Percentiles rank a stretch among this genome's conserved stretches.
phyloP scores from a whole-genome alignment of 1,140 invertebrate species.

The Hyles euphorbiae region DNA sequence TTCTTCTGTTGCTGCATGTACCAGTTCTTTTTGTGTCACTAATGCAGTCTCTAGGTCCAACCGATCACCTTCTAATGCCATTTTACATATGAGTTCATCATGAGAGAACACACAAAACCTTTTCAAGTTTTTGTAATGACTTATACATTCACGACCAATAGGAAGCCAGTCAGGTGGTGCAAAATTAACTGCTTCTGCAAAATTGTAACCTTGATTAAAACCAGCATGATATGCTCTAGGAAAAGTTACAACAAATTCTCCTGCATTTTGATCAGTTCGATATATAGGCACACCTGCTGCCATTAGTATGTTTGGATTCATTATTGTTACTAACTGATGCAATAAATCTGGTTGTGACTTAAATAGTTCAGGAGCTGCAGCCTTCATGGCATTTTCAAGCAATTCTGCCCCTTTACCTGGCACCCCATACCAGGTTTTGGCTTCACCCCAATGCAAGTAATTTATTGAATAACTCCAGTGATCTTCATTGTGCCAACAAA shows the following conservation, averaged over 20 bases:
- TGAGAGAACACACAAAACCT: slow-evolving; percentile 99
- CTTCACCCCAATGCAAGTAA: slow-evolving; percentile 97
- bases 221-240: slow-evolving; percentile 99
- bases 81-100: slow-evolving; percentile 98
- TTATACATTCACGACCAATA: slow-evolving; percentile 94
- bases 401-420: slow-evolving; percentile 93
- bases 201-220: slow-evolving; percentile 99
- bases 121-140: slow-evolving; percentile 94
- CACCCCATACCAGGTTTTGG: slow-evolving; percentile 97
- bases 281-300: slow-evolving; percentile 84
- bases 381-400: slow-evolving; percentile 97
- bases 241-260: slow-evolving; percentile 99
- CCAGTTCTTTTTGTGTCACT: slow-evolving; percentile 91
- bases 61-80: slow-evolving; percentile 93
- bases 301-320: slow-evolving; percentile 98
- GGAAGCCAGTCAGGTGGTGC: slow-evolving; percentile 98
- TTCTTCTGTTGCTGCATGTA: slow-evolving; percentile 89
- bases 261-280: slow-evolving; percentile 96
- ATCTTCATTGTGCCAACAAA: slow-evolving; percentile 99
- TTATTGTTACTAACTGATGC: slow-evolving; percentile 97
- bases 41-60: slow-evolving; percentile 91
- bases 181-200: slow-evolving; percentile 99
- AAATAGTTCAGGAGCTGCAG: slow-evolving; percentile 97
- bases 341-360: slow-evolving; percentile 96
- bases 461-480: slow-evolving; percentile 99